Base-by-base conservation (phyloP, 2,888 invertebrate genomes). In the Beris morrisii region DNA sequence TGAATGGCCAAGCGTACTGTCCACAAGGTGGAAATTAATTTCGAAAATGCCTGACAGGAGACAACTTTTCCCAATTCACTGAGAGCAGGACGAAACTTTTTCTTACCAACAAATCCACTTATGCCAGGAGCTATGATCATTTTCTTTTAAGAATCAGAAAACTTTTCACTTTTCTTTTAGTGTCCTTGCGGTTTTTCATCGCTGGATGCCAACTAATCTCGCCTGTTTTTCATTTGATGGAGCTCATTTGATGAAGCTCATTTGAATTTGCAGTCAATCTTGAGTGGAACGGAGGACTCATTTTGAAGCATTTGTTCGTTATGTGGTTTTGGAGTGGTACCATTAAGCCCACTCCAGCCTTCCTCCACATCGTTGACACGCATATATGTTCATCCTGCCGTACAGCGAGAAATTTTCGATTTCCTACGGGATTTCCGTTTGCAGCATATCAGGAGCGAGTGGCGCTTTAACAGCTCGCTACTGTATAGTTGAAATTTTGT, bases 1-100 rank as follows among this genome's bases (percentile, higher is more conserved):
- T 31, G 13, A 53, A 30, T 9, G 30, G 30, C 12, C 22, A 50
- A 46, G 22, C 50, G 15, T 28, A 53, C 30, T 43, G 12, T 65
- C 53, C 61, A 31, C 45, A 54, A 46, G 38, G 59, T 52, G 64
- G 58, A 65, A 68, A 68, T 68, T 68, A 68, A 68, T 68, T 68
- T 61, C 52, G 30, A 61, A 65, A 68, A 38, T 59, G 61, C 57
- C 31, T 52, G 61, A 50, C 52, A 61, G 59, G 5, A 30, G 48
- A 46, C 13, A 48, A 22, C 46, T 46, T 48, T 31, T 28, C 12
- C 30, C 30, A 53, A 30, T 48, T 46, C 58, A 5, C 30, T 48
- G n/a, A 28, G 38, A 57, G n/a, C 38, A 45, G 30, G 7, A n/a
- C n/a, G 30, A 22, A 59, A 31, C 11, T 53, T 48, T 59, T 59